phyloP scores from a whole-genome alignment of 1,140 invertebrate species.

The Eueides isabella region DNA sequence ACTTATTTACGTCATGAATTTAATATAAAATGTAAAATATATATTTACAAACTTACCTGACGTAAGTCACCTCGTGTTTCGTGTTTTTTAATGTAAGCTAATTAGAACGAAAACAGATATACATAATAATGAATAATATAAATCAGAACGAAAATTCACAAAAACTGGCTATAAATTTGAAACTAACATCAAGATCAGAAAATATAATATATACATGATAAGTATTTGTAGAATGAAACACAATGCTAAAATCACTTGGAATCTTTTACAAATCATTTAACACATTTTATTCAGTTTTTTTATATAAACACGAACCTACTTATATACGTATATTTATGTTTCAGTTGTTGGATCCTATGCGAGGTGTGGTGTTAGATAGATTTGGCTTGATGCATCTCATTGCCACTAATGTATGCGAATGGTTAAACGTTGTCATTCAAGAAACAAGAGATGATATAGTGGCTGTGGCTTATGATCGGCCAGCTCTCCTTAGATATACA shows the following conservation, averaged over 20 bases:
- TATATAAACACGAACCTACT: not conserved
- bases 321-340: conserved; percentile 17
- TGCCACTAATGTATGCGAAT: conserved; percentile 85
- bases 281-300: not conserved
- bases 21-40: not conserved
- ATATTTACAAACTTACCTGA: not conserved
- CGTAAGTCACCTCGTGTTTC: too few relatives aligned
- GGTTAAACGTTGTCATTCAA: conserved; percentile 85
- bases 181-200: not conserved
- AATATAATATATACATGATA: too few relatives aligned
- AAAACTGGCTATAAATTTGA: too few relatives aligned
- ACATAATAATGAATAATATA: too few relatives aligned
- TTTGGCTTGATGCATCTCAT: conserved; percentile 85
- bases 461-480: conserved; percentile 60
- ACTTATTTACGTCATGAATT: not conserved
- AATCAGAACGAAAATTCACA: too few relatives aligned
- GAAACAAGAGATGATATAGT: conserved; percentile 86
- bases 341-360: conserved; percentile 75
- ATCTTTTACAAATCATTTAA: not conserved
- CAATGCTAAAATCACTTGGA: not conserved
- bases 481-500: conserved; percentile 55
- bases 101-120: too few relatives aligned
- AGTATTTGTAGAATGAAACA: too few relatives aligned
- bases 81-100: too few relatives aligned
- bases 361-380: conserved; percentile 81